Evolutionary conservation across 2,888 invertebrate genomes (phyloP).

Genomic region (Drosophila helvetica): DNA sequence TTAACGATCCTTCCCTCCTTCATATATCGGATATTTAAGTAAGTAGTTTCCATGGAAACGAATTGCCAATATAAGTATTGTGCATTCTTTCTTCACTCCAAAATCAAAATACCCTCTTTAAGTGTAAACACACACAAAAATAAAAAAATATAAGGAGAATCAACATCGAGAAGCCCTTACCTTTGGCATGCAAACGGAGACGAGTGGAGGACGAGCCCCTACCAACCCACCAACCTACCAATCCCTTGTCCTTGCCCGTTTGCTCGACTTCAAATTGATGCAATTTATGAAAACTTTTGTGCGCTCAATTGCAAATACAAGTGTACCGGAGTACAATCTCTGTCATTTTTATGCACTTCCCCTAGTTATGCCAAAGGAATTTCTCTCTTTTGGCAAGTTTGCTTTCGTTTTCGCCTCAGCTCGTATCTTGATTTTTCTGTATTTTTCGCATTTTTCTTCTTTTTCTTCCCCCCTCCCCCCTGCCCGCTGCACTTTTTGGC

Average conservation of each 20-base stretch:
- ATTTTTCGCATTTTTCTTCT: constrained; percentile 13
- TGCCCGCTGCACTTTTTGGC: constrained; percentile 33
- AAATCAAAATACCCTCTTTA: background rate
- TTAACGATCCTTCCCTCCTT: background rate
- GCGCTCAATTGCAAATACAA: constrained; percentile 74
- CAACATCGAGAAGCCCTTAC: constrained; percentile 63
- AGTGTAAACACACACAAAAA: constrained; percentile 19
- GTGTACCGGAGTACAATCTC: constrained; percentile 56
- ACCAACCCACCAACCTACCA: background rate
- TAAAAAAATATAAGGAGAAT: constrained; percentile 11
- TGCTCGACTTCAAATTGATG: constrained; percentile 68
- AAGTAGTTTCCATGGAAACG: no score
- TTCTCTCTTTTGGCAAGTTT: constrained; percentile 57
- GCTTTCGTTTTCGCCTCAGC: constrained; percentile 47
- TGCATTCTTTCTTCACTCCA: no score
- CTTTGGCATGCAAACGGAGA: constrained; percentile 56
- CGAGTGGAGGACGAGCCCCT: constrained; percentile 14
- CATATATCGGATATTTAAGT: background rate
- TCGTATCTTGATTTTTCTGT: constrained; percentile 44
- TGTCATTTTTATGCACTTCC: constrained; percentile 73
- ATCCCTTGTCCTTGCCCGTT: background rate
- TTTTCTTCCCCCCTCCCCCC: constrained; percentile 3
- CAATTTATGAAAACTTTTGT: constrained; percentile 79
- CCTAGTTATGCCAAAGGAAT: constrained; percentile 67
- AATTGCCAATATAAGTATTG: no score